Evolutionary conservation across 1,140 invertebrate genomes (phyloP), one percentile per base, ranked within the genome.

Genomic region (Neodiprion lecontei): DNA sequence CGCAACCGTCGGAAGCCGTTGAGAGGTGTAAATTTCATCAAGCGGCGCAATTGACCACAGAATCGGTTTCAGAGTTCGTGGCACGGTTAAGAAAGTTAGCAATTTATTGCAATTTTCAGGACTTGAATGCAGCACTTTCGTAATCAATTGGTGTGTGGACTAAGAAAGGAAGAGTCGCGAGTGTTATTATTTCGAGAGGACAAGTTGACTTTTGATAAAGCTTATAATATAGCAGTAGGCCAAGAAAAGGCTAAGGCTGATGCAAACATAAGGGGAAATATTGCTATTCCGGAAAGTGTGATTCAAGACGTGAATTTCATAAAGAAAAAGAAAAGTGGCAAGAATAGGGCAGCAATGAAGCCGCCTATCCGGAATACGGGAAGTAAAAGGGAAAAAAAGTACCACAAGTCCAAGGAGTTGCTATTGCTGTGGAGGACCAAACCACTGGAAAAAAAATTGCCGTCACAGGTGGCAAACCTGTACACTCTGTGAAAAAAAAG

Each of bases 131-230:
- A 17, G 50, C 50, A 21, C 48, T 72, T 17, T 28, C 12, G 71
- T 17, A 48, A 72, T 72, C 71, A 61, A 61, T 65, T 72, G 48
- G 50, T 61, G n/a, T 72, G 4, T 72, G 71, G 71, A 21, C 12
- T 72, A 2, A 65, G 2, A 65, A 49, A 72, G 48, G 48, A 72
- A 65, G 71, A 72, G 11, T 53, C 53, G n/a, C 14, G 53, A 61
- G 71, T 72, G 53, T 12, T 17, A 61, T 72, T 61, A 72, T 65
- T 72, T 7, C 48, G 40, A 7, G 71, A 50, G 40, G 48, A 72
- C 48, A 53, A 53, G 1, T 50, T 72, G 47, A 72, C 71, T 17
- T 72, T 65, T 61, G 71, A 72, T 17, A 72, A 61, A 72, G 71
- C 71, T 21, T 72, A 61, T 23, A 61, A 23, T 11, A 65, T 61